Percentiles rank a stretch among this genome's conserved stretches.
Evolutionary conservation across 1,140 invertebrate genomes (phyloP).

Genomic region (Nasonia vitripennis): DNA sequence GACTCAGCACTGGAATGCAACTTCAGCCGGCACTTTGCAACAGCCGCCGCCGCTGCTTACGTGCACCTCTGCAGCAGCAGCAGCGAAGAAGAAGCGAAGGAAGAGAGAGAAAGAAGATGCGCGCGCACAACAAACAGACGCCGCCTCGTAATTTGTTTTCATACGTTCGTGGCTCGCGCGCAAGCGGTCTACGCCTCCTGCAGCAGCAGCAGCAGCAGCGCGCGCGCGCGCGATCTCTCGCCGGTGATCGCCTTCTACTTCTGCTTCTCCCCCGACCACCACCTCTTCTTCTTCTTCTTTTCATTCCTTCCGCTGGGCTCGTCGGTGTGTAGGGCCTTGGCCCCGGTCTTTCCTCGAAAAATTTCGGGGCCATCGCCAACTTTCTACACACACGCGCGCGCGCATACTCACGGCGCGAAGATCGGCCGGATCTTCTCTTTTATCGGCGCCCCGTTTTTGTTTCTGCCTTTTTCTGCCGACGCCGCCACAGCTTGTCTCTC

Average conservation of each 20-base stretch:
- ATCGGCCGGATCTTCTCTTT: constrained; percentile 54
- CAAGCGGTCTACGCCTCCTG: constrained; percentile 65
- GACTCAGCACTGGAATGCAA: constrained; percentile 65
- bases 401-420: constrained; percentile 37
- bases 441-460: constrained; percentile 51
- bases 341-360: constrained; percentile 48
- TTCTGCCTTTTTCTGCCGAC: constrained; percentile 35
- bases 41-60: no score
- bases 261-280: neutral
- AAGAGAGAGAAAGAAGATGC: constrained; percentile 22
- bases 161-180: constrained; percentile 67
- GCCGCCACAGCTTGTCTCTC: constrained; percentile 7
- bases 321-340: constrained; percentile 31
- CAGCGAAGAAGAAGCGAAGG: constrained; percentile 27
- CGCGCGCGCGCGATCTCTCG: constrained; percentile 1
- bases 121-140: constrained; percentile 69
- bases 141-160: constrained; percentile 74
- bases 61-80: constrained; percentile 4
- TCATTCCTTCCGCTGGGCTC: constrained; percentile 47
- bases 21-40: constrained; percentile 60
- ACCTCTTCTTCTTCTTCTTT: constrained; percentile 48
- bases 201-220: neutral
- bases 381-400: neutral
- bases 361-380: constrained; percentile 45
- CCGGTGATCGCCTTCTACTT: neutral